phyloP scores from a whole-genome alignment of 2,797 vertebrate species.

The Cheirogaleus major region DNA sequence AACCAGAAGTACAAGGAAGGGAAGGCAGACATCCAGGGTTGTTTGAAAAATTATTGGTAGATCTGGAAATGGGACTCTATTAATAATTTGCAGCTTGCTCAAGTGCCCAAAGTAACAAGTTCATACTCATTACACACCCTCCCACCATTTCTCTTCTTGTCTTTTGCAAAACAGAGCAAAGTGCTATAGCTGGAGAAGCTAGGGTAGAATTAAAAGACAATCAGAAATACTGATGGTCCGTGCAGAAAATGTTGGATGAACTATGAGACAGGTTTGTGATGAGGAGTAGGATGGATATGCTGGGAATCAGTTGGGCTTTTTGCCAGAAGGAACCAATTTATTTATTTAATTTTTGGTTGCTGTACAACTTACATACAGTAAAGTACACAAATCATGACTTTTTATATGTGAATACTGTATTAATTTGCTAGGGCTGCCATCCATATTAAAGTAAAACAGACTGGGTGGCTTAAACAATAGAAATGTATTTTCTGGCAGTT shows the following conservation, averaged over 20 bases:
- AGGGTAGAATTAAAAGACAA: not conserved
- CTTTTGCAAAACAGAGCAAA: not conserved
- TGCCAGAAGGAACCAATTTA: not conserved
- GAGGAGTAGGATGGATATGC: not conserved
- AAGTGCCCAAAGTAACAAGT: not conserved
- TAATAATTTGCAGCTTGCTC: not conserved
- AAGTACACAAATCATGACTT: not conserved
- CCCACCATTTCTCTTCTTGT: not conserved
- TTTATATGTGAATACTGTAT: not conserved
- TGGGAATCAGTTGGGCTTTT: not conserved
- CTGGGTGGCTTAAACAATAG: not conserved
- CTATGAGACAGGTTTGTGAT: not conserved
- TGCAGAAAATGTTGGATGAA: not conserved
- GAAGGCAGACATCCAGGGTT: not conserved
- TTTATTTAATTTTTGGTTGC: not conserved
- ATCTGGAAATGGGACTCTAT: not conserved
- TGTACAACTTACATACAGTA: not conserved
- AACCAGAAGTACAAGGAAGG: not conserved
- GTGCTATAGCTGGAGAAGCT: not conserved
- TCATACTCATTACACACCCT: not conserved
- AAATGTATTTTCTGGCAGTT: not conserved
- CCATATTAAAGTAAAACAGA: not conserved
- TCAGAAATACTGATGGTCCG: not conserved
- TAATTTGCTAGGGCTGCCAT: not conserved
- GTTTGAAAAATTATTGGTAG: not conserved